Conservation (phyloP, 1,140 invertebrate genomes). For the Theocolax elegans region DNA sequence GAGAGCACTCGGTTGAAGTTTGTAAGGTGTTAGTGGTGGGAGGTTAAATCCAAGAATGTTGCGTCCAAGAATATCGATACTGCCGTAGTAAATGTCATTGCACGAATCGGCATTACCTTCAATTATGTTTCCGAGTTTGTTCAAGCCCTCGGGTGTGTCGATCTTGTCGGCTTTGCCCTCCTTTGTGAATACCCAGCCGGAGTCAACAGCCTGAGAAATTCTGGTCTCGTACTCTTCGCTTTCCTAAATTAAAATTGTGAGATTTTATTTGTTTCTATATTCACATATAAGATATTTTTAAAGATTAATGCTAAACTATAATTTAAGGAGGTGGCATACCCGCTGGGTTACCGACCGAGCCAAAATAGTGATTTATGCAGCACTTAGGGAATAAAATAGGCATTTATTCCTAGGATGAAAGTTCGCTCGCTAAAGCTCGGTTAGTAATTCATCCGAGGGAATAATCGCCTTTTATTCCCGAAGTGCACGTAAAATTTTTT, state of each 20-base stretch:
- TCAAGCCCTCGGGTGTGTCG: conserved; percentile 63
- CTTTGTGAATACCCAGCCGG: conserved; percentile 69
- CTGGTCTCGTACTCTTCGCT: conserved; percentile 56
- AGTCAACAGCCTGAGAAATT: conserved; percentile 71
- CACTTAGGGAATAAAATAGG: no score
- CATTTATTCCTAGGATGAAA: no score
- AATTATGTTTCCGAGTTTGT: conserved; percentile 75
- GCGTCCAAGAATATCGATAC: conserved; percentile 56
- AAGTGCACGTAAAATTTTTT: no score
- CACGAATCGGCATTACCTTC: conserved; percentile 74
- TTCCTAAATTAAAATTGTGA: conserved; percentile 49
- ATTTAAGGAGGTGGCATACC: no score
- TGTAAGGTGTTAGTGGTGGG: conserved; percentile 52
- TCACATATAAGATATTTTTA: no score
- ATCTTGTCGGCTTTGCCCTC: conserved; percentile 56
- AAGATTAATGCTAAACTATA: no score
- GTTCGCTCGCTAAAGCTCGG: no score
- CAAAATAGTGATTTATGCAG: no score
- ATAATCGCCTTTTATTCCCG: no score
- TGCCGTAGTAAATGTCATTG: conserved; percentile 73
- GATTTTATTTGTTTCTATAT: no score
- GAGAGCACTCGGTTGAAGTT: conserved; percentile 58
- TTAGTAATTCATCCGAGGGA: no score
- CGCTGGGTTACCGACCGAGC: no score
- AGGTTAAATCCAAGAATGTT: conserved; percentile 59